These are phyloP conservation scores for Chydorus sphaericus DNA, from an alignment of 2,888 invertebrate species.

Conservation along the genomic window DNA sequence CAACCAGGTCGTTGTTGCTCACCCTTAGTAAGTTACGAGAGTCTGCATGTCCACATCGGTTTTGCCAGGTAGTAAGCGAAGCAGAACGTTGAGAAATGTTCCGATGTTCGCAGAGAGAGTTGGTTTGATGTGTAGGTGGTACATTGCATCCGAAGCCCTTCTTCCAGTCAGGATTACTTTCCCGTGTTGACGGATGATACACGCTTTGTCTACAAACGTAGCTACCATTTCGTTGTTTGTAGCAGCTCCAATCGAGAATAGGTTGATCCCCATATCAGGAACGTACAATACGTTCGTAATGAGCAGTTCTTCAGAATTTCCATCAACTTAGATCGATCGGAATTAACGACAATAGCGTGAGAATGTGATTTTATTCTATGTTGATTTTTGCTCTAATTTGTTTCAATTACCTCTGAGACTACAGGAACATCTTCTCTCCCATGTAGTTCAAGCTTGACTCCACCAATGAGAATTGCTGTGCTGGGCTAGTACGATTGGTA, in stretches of 20 bases:
- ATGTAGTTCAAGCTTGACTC: too few species aligned
- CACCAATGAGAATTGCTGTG: not conserved
- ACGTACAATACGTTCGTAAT: not conserved
- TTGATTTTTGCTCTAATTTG: constrained; percentile 66
- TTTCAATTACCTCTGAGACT: constrained; percentile 62
- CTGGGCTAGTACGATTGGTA: not conserved
- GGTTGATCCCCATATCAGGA: not conserved
- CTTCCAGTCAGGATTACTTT: not conserved
- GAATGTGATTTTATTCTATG: too few species aligned
- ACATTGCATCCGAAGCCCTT: not conserved
- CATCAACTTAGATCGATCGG: too few species aligned
- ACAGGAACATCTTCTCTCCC: constrained; percentile 66
- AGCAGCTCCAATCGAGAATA: not conserved
- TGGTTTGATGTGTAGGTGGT: not conserved
- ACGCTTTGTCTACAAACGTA: not conserved
- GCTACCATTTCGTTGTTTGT: not conserved
- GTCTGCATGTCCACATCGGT: not conserved
- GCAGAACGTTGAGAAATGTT: not conserved
- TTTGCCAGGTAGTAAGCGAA: not conserved
- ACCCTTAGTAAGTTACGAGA: not conserved
- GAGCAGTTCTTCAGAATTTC: too few species aligned
- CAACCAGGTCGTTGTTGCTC: not conserved
- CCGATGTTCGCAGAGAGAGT: not conserved
- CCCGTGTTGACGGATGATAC: not conserved
- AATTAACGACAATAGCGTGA: too few species aligned